A percentile compares a stretch with the other conserved stretches of the same genome.
phyloP scores from a whole-genome alignment of 2,888 invertebrate species.

The Dorcus hopei region DNA sequence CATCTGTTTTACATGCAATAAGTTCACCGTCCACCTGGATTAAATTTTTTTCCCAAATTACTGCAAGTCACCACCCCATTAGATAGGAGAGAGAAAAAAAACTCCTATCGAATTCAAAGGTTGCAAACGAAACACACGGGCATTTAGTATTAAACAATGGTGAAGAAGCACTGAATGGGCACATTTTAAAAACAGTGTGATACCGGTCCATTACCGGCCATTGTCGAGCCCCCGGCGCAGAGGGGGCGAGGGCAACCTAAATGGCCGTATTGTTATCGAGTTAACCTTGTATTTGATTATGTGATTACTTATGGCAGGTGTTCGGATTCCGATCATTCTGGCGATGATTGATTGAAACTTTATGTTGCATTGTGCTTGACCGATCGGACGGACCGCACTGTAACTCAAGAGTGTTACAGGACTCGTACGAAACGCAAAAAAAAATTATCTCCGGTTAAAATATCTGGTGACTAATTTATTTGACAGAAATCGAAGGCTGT shows the following conservation, averaged over 20 bases:
- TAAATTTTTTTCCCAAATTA: neutral
- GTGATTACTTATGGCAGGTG: conserved; percentile 45
- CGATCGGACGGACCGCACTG: conserved; percentile 15
- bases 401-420: neutral
- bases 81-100: neutral
- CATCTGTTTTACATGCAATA: too few species aligned
- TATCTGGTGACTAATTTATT: too few species aligned
- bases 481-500: too few species aligned
- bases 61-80: neutral
- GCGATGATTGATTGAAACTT: conserved; percentile 41
- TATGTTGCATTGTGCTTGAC: conserved; percentile 30
- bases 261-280: conserved; percentile 47
- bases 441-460: too few species aligned
- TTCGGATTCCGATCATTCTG: conserved; percentile 41
- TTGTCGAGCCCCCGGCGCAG: conserved; percentile 12
- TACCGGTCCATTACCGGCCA: conserved; percentile 36
- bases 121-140: conserved; percentile 6
- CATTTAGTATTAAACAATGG: conserved; percentile 22
- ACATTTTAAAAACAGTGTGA: conserved; percentile 51
- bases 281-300: conserved; percentile 47
- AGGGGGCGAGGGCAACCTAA: conserved; percentile 21
- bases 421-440: too few species aligned
- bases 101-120: neutral
- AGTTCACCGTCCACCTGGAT: too few species aligned
- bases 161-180: conserved; percentile 42